Conservation (phyloP, 2,113 vertebrate genomes). For the Ictalurus furcatus region DNA sequence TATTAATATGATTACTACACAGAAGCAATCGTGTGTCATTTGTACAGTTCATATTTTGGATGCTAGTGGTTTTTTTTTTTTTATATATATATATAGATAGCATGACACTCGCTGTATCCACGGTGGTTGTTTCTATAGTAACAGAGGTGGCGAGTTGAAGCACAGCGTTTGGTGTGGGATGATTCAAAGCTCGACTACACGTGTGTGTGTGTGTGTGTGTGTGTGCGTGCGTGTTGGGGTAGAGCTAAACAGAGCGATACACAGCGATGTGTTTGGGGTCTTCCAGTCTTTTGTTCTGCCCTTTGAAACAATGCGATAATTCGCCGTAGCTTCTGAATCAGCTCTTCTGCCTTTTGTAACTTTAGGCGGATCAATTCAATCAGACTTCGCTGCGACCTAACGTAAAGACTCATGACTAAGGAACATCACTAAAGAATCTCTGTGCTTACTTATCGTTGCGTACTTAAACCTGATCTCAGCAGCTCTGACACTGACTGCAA, state of each 20-base stretch:
- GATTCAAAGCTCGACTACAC: constrained; percentile 54
- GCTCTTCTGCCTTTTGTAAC: background rate
- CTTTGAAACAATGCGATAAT: background rate
- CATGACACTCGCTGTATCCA: constrained; percentile 71
- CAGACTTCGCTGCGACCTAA: background rate
- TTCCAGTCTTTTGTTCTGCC: constrained; percentile 34
- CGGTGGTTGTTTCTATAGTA: constrained; percentile 74
- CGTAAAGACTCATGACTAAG: background rate
- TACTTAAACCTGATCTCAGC: background rate
- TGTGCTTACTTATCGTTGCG: background rate
- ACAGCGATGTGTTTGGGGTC: constrained; percentile 45
- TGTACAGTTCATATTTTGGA: constrained; percentile 71
- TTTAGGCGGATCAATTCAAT: background rate
- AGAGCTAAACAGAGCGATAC: constrained; percentile 40
- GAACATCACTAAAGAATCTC: background rate
- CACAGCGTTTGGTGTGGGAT: constrained; percentile 58
- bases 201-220: constrained; percentile 13
- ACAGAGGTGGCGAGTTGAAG: constrained; percentile 64
- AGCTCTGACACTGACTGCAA: background rate
- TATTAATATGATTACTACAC: constrained; percentile 52
- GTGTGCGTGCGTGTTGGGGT: constrained; percentile 20
- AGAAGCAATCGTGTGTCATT: constrained; percentile 71
- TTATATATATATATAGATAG: constrained; percentile 58
- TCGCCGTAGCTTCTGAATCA: background rate
- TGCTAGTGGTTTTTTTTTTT: constrained; percentile 69